Evolutionary conservation across 2,888 invertebrate species (phyloP).

Genomic region (Biston betularia): DNA sequence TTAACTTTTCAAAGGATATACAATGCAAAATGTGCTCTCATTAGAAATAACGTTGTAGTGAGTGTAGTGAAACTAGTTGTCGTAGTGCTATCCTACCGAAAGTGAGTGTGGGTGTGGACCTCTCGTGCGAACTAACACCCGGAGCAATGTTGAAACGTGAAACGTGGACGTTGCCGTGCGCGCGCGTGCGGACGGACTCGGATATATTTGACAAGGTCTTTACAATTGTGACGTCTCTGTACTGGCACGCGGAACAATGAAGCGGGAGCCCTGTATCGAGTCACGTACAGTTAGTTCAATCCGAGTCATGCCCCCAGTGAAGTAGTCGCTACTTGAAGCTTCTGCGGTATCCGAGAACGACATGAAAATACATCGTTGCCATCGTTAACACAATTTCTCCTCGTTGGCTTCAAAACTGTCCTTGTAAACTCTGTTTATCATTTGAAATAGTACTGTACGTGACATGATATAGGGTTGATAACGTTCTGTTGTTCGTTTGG

Average conservation of each 20-base stretch:
- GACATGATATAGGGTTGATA: not conserved
- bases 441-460: not conserved
- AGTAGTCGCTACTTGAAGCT: too few relatives aligned
- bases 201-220: slow-evolving; percentile 30
- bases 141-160: slow-evolving; percentile 26
- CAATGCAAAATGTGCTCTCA: not conserved
- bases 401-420: too few relatives aligned
- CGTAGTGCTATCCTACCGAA: not conserved
- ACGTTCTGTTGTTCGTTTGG: not conserved
- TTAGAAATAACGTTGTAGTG: not conserved
- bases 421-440: too few relatives aligned
- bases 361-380: too few relatives aligned
- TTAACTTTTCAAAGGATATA: slow-evolving; percentile 2
- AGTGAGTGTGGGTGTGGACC: not conserved
- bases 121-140: slow-evolving; percentile 26
- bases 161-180: slow-evolving; percentile 30
- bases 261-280: not conserved
- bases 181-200: slow-evolving; percentile 27
- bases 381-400: too few relatives aligned
- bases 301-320: too few relatives aligned
- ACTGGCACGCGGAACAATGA: not conserved
- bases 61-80: not conserved
- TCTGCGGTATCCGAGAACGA: too few relatives aligned
- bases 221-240: not conserved
- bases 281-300: not conserved